Conservation (phyloP, 2,113 vertebrate species). For the Cricetomys ansorgei region DNA sequence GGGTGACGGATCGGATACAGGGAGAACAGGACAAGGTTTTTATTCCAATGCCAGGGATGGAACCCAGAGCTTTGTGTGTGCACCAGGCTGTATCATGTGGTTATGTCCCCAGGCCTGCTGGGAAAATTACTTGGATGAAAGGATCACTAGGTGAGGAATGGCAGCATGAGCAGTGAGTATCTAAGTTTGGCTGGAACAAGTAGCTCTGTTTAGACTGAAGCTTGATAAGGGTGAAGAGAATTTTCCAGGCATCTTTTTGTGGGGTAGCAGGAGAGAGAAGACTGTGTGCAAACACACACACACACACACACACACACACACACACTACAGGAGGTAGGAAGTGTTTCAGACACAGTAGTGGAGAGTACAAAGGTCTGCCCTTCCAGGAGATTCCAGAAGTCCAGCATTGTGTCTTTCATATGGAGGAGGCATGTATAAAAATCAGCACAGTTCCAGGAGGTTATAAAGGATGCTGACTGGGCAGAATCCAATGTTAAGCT, state of each 20-base stretch:
- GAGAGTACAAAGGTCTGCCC: background rate
- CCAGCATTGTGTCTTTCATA: background rate
- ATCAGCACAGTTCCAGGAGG: background rate
- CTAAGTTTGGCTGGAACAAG: background rate
- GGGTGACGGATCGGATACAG: background rate
- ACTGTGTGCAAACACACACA: no score
- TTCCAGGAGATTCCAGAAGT: background rate
- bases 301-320: no score
- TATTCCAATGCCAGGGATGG: no score
- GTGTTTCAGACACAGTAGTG: background rate
- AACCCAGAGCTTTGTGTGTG: background rate
- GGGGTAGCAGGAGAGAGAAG: background rate
- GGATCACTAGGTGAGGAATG: background rate
- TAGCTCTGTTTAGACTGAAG: background rate
- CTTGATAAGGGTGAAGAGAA: constrained; percentile 25
- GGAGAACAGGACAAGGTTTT: background rate
- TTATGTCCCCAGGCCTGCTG: background rate
- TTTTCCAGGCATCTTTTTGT: constrained; percentile 48
- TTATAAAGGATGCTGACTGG: background rate
- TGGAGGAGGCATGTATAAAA: background rate
- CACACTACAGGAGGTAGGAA: background rate
- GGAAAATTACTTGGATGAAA: background rate
- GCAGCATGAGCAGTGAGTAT: background rate
- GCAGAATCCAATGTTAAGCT: background rate
- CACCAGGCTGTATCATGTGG: background rate